Evolutionary conservation across 1,140 invertebrate genomes (phyloP), one percentile per base, ranked within the genome.

Genomic region (Drosophila kohkoa): DNA sequence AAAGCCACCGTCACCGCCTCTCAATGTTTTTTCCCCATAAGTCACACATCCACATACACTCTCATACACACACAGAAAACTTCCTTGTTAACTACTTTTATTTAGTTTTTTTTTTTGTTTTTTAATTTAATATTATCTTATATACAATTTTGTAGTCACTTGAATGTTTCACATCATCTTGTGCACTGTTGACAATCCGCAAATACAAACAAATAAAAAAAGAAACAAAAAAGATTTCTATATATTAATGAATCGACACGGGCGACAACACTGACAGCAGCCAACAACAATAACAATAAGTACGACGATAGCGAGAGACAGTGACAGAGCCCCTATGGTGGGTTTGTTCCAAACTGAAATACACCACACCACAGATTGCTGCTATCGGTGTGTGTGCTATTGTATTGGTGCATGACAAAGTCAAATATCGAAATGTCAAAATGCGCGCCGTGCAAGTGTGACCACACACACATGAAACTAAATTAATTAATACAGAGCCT

Each of bases 341-440:
- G 51, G 48, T 71, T 71, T 38, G 35, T 38, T 38, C 6, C 35
- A 38, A 7, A 38, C 35, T 38, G 35, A 38, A 38, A 38, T 38
- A 71, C 67, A 71, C 35, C 28, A 35, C 73, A 75, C 58, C 73
- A 75, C 67, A 63, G 65, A 25, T 35, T 20, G 13, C n/a, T 45
- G 72, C 51, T 62, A 75, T 49, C 45, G 54, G 64, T 45, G 54
- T 58, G 52, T 20, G 15, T 63, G 72, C 25, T 28, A 5, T 45
- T 43, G 73, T 71, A 30, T 65, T 65, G 38, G 68, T 71, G 68
- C 65, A 75, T 75, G 68, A 75, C 68, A 62, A 52, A 63, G 58
- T 70, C 59, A 75, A 75, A 75, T 75, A 71, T 46, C 52, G 16
- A 75, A 71, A 71, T 75, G 60, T 71, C 68, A 75, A 75, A 70